phyloP scores from a whole-genome alignment of 2,797 vertebrate species.

The Eidolon dupreanum region DNA sequence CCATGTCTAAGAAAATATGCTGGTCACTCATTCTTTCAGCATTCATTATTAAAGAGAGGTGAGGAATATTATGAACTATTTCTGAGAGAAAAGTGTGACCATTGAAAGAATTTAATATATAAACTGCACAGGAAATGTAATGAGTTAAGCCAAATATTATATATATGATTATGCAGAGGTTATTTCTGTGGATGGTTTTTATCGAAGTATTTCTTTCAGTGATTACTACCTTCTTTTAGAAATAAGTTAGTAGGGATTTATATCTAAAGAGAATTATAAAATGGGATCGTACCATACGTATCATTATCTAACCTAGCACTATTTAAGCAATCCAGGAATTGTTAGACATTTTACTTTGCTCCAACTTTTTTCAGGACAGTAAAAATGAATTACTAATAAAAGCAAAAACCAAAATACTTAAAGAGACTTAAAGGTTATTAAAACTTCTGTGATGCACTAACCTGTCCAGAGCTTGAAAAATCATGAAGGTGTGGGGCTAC shows the following conservation, averaged over 20 bases:
- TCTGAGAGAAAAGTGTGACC: background rate
- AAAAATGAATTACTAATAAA: conserved; percentile 23
- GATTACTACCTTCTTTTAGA: background rate
- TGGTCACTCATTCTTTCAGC: background rate
- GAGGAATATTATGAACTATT: background rate
- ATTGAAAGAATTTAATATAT: background rate
- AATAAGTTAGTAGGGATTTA: background rate
- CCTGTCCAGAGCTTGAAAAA: conserved; percentile 8
- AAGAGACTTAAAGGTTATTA: conserved; percentile 26
- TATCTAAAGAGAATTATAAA: conserved; percentile 6
- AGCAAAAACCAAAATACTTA: conserved; percentile 6
- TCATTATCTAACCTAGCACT: background rate
- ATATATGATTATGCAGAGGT: background rate
- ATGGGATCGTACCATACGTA: background rate
- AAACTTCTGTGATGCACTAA: background rate
- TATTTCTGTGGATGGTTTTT: background rate
- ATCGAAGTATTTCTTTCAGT: background rate
- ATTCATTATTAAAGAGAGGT: background rate
- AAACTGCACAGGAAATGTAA: background rate
- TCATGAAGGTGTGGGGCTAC: background rate
- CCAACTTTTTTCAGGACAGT: background rate
- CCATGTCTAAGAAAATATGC: background rate
- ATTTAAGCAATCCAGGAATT: background rate
- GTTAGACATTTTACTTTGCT: conserved; percentile 20
- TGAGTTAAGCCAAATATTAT: conserved; percentile 1